Evolutionary conservation across 2,113 vertebrate genomes (phyloP).

Genomic region (Aleadryas rufinucha): DNA sequence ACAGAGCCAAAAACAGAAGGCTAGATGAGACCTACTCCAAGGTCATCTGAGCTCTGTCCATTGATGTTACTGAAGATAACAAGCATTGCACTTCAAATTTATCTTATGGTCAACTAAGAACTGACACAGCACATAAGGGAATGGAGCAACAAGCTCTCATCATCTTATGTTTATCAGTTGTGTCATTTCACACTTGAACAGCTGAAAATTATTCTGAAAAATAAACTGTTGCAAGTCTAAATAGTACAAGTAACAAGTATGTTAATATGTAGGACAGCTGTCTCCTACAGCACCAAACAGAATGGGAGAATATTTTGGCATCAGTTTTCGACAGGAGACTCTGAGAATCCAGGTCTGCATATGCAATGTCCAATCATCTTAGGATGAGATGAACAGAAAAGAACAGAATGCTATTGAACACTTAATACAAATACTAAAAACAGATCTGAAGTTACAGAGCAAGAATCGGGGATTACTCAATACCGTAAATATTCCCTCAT

Average conservation of each 20-base stretch:
- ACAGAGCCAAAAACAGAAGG: constrained; percentile 25
- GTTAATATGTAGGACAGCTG: not conserved
- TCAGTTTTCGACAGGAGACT: not conserved
- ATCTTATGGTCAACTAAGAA: not conserved
- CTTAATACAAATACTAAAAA: not conserved
- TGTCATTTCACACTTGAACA: not conserved
- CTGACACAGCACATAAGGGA: not conserved
- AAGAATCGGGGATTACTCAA: not conserved
- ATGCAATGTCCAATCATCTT: not conserved
- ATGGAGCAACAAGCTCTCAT: not conserved
- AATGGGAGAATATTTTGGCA: not conserved
- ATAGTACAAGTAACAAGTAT: not conserved
- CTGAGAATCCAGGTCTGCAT: not conserved
- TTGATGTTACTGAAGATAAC: constrained; percentile 2
- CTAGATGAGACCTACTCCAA: not conserved
- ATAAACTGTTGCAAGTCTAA: not conserved
- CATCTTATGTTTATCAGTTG: not conserved
- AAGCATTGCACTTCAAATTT: not conserved
- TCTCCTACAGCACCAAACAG: not conserved
- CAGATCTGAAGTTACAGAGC: not conserved
- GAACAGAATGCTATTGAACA: not conserved
- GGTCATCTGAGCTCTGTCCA: not conserved
- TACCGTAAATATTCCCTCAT: not conserved
- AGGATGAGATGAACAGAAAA: not conserved
- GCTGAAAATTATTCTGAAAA: not conserved